Evolutionary conservation across 2,797 vertebrate species (phyloP), one percentile per base, ranked within the genome.

Genomic region (Numenius phaeopus): DNA sequence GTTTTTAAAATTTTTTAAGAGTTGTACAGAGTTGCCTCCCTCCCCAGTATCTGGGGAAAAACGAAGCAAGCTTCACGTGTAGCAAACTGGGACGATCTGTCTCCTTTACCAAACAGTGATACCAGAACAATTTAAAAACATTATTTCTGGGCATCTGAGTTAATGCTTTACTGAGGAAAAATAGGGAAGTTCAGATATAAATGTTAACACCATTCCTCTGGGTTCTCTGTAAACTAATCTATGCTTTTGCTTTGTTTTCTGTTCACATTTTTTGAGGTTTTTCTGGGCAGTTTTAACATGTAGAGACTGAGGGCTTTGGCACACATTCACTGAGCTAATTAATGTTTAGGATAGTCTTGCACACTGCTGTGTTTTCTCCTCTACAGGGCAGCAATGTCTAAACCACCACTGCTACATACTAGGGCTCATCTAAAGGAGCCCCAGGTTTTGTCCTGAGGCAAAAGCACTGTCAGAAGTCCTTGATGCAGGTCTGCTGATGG

Each of bases 101-200:
- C 46, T 92, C 20, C 32, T 37, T 85, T 82, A 57, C 72, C 26
- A 64, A 2, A 32, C 30, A 32, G 10, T 24, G 50, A 34, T 65
- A 46, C 4, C 0, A 0, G 52, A 44, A 47, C 32, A 37, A 47
- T 75, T 77, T 29, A 26, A 87, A 91, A n/a, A 14, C 1, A 1
- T 78, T 75, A 16, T 78, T 91, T 66, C 18, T 47, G 64, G n/a
- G 61, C 24, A 27, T 76, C 62, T 22, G 37, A 72, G 16, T 72
- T 77, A 80, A 80, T 0, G 8, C 26, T 92, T 86, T 73, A 17
- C 30, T 70, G 59, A 59, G 24, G 24, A 52, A 86, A 83, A 89
- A 80, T 1, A 40, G 24, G 24, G 52, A 65, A 70, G 44, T 52
- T 88, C 59, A 67, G n/a, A 39, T 42, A 8, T 27, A 89, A 89